A percentile compares a stretch with the other conserved stretches of the same genome.
These are phyloP conservation scores for Mixornis gularis DNA, from an alignment of 2,113 vertebrate species.

Conservation along the genomic window DNA sequence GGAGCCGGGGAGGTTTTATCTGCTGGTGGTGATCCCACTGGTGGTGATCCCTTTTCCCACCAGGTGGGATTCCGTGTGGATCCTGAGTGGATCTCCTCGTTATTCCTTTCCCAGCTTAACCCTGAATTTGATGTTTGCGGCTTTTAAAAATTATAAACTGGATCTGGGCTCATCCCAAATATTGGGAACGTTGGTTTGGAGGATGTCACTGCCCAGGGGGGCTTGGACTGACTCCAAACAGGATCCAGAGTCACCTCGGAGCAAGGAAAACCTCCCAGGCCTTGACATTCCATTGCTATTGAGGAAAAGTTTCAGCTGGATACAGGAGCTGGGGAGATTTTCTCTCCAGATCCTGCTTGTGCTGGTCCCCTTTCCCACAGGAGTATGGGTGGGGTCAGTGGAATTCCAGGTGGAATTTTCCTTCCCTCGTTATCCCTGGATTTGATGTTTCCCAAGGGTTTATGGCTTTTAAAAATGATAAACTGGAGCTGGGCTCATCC, in stretches of 20 bases:
- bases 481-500: neutral
- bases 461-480: neutral
- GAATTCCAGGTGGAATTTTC: neutral
- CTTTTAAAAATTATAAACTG: neutral
- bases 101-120: neutral
- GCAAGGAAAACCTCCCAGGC: neutral
- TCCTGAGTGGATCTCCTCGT: accelerated
- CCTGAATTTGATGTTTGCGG: accelerated
- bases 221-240: neutral
- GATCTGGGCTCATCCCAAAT: neutral
- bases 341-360: neutral
- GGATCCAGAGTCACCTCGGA: neutral
- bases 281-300: neutral
- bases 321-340: accelerated
- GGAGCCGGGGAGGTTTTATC: neutral
- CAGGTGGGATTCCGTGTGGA: accelerated
- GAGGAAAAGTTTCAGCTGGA: neutral
- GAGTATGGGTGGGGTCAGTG: neutral
- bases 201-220: neutral
- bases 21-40: accelerated
- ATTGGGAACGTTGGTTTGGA: neutral
- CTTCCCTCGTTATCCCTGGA: neutral
- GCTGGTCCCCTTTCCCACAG: accelerated
- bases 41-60: accelerated
- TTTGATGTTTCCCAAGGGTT: neutral